Conservation (phyloP, 2,888 invertebrate genomes). For the Pollenia amentaria region DNA sequence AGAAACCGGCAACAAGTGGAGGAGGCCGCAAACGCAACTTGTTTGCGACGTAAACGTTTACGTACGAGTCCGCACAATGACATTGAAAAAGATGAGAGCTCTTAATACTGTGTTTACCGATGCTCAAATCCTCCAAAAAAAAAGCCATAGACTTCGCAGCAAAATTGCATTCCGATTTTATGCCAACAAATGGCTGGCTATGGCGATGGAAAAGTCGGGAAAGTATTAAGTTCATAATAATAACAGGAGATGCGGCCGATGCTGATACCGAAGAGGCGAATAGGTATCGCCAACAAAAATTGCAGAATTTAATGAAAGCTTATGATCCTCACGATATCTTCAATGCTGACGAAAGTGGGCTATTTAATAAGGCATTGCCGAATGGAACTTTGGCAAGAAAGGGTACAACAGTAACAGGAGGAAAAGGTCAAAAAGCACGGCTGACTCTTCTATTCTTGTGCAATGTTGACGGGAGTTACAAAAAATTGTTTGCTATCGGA, state of each 20-base stretch:
- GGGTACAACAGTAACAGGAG: constrained; percentile 21
- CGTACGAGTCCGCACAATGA: constrained; percentile 43
- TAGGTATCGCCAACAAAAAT: constrained; percentile 41
- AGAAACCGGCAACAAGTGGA: constrained; percentile 10
- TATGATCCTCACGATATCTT: constrained; percentile 31
- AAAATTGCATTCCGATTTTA: too few relatives aligned
- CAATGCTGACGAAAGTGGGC: too few relatives aligned
- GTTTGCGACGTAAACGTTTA: constrained; percentile 45
- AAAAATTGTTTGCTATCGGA: constrained; percentile 48
- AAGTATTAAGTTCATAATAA: constrained; percentile 48
- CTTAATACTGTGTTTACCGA: constrained; percentile 29
- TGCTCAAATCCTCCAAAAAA: constrained; percentile 66
- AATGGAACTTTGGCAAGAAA: constrained; percentile 30
- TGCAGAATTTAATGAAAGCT: constrained; percentile 49
- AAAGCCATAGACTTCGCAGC: constrained; percentile 49
- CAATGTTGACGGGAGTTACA: constrained; percentile 57
- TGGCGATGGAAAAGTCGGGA: constrained; percentile 32
- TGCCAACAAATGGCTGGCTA: constrained; percentile 12
- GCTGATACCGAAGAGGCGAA: constrained; percentile 37
- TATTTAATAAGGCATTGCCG: constrained; percentile 9
- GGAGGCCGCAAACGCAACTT: constrained; percentile 27
- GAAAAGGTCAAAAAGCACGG: constrained; percentile 26
- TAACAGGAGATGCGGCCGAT: constrained; percentile 55
- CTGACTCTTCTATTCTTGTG: constrained; percentile 30
- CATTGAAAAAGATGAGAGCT: constrained; percentile 48